Conservation (phyloP, 2,888 invertebrate species). For the Pristionchus mayeri region DNA sequence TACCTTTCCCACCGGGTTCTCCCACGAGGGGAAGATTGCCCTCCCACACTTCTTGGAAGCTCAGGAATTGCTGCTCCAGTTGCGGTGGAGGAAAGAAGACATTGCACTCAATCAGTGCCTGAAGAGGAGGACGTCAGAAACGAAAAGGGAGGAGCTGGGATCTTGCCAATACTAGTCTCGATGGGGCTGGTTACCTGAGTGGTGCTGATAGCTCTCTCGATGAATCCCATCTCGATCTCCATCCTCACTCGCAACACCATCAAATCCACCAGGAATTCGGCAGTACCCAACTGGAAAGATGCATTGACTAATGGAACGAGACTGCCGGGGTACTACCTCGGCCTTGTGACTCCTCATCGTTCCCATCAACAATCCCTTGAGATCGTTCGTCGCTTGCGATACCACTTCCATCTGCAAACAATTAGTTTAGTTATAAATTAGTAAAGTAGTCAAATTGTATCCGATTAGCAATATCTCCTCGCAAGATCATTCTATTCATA, state of each 20-base stretch:
- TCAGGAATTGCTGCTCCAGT: not conserved
- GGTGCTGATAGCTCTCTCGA: not conserved
- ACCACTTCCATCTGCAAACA: constrained; percentile 11
- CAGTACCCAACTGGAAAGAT: not conserved
- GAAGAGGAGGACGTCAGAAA: too few species aligned
- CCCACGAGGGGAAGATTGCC: not conserved
- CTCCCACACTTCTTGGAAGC: not conserved
- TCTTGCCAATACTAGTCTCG: too few species aligned
- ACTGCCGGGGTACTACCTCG: not conserved
- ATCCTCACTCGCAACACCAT: not conserved
- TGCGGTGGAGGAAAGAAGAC: not conserved
- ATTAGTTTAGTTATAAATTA: too few species aligned
- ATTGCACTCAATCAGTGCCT: not conserved
- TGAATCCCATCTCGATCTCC: constrained; percentile 26
- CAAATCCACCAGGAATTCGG: not conserved
- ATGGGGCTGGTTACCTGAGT: constrained; percentile 10
- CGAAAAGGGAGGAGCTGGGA: too few species aligned
- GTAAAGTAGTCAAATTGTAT: too few species aligned
- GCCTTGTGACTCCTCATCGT: constrained; percentile 36
- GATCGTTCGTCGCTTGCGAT: not conserved
- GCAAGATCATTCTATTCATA: not conserved
- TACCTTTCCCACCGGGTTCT: constrained; percentile 28
- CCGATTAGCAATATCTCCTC: not conserved
- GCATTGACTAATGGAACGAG: not conserved
- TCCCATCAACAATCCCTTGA: not conserved